Percentiles rank a stretch among this genome's conserved stretches.
phyloP scores from a whole-genome alignment of 2,797 vertebrate genomes.

The Poecile montanus region DNA sequence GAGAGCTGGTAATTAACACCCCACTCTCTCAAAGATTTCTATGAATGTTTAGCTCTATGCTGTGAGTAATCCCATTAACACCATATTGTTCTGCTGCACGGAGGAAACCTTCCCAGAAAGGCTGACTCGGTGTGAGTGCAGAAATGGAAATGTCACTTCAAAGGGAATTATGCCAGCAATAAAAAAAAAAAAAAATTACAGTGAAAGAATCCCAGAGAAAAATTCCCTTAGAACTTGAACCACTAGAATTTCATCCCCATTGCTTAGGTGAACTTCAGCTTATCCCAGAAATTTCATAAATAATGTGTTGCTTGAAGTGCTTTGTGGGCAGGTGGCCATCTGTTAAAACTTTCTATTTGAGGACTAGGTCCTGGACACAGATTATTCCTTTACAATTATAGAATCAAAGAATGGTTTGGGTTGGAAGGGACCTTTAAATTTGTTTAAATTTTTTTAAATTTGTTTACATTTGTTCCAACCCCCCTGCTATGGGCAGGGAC shows the following conservation, averaged over 20 bases:
- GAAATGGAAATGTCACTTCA: constrained; percentile 18
- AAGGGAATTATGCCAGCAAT: neutral
- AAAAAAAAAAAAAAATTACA: neutral
- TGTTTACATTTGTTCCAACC: too few relatives aligned
- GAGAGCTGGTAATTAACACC: neutral
- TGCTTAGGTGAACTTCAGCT: neutral
- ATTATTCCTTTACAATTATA: neutral
- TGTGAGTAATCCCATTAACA: constrained; percentile 36
- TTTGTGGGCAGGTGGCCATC: neutral
- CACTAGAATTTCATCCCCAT: neutral
- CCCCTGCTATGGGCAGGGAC: neutral
- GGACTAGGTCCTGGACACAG: neutral
- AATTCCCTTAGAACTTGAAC: neutral
- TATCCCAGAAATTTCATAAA: neutral
- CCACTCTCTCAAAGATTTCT: neutral
- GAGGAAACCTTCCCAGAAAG: neutral
- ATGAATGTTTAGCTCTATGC: neutral
- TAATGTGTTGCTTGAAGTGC: neutral
- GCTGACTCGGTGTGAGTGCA: neutral
- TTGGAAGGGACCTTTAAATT: neutral
- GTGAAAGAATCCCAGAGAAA: neutral
- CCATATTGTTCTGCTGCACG: neutral
- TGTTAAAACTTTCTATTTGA: neutral
- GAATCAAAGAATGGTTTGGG: neutral
- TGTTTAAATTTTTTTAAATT: too few relatives aligned